Evolutionary conservation across 2,888 invertebrate genomes (phyloP).

Genomic region (Dasysyrphus albostriatus): DNA sequence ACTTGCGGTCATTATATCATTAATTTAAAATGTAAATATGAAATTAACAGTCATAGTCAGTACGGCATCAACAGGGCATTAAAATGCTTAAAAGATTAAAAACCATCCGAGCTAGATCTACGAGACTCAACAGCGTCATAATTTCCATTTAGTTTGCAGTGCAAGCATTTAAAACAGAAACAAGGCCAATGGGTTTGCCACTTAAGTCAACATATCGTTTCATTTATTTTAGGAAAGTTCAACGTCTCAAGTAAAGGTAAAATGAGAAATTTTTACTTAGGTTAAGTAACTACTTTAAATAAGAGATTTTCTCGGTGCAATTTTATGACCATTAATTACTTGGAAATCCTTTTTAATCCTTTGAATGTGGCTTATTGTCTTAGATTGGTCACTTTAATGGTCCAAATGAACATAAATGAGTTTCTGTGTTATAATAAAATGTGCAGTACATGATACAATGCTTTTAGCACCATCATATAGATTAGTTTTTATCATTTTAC

Average conservation of each 20-base stretch:
- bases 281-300: too few relatives aligned
- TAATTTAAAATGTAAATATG: conserved; percentile 18
- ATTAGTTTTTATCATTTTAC: too few relatives aligned
- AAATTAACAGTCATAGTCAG: neutral
- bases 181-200: conserved; percentile 14
- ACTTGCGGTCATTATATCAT: conserved; percentile 11
- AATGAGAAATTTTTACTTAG: neutral
- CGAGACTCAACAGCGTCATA: conserved; percentile 2
- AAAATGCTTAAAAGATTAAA: conserved; percentile 10
- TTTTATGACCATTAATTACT: too few relatives aligned
- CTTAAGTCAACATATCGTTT: conserved; percentile 9
- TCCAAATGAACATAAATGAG: too few relatives aligned
- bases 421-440: too few relatives aligned
- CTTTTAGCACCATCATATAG: too few relatives aligned
- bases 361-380: too few relatives aligned
- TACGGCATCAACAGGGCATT: neutral
- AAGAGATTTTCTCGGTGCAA: too few relatives aligned
- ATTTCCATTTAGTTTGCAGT: neutral
- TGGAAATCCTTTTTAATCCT: too few relatives aligned
- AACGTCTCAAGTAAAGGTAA: conserved; percentile 9
- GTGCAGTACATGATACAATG: too few relatives aligned
- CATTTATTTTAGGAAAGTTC: conserved; percentile 3
- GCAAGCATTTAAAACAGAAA: neutral
- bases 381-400: too few relatives aligned
- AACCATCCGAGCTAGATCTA: neutral